Percentiles rank a stretch among this genome's conserved stretches.
phyloP scores from a whole-genome alignment of 2,797 vertebrate genomes.

The Syngnathus acus region DNA sequence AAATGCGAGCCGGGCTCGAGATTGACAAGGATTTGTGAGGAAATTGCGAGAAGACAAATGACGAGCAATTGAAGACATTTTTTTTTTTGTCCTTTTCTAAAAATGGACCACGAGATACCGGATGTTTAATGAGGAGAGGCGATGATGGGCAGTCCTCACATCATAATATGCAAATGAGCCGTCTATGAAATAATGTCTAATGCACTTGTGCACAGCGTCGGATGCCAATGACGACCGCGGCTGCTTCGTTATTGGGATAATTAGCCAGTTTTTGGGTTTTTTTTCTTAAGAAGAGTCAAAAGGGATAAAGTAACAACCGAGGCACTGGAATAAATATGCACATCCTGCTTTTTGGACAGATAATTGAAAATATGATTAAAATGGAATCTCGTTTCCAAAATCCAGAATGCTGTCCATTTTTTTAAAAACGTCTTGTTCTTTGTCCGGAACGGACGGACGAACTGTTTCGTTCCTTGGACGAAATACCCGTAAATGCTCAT shows the following conservation, averaged over 20 bases:
- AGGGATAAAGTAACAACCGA: slow-evolving; percentile 13
- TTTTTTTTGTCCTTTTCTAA: slow-evolving; percentile 30
- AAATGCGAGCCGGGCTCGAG: slow-evolving; percentile 56
- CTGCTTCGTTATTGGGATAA: slow-evolving; percentile 55
- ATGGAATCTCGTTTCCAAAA: background rate
- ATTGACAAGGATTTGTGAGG: slow-evolving; percentile 74
- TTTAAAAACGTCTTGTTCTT: too few relatives aligned
- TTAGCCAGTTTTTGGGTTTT: slow-evolving; percentile 40
- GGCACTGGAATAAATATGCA: background rate
- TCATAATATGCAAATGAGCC: slow-evolving; percentile 64
- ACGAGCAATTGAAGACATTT: slow-evolving; percentile 55
- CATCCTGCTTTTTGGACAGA: background rate
- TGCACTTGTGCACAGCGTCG: slow-evolving; percentile 50
- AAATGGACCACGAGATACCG: slow-evolving; percentile 47
- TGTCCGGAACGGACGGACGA: too few relatives aligned
- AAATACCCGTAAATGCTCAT: too few relatives aligned
- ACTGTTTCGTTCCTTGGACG: too few relatives aligned
- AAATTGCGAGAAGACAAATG: slow-evolving; percentile 66
- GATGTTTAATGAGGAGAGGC: slow-evolving; percentile 60
- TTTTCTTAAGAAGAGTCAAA: slow-evolving; percentile 21
- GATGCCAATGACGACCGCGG: slow-evolving; percentile 34
- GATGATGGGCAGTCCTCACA: slow-evolving; percentile 65
- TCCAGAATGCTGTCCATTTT: background rate
- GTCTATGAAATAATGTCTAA: slow-evolving; percentile 59
- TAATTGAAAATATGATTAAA: background rate